Evolutionary conservation across 2,113 vertebrate species (phyloP).

Genomic region (Oncorhynchus masou): DNA sequence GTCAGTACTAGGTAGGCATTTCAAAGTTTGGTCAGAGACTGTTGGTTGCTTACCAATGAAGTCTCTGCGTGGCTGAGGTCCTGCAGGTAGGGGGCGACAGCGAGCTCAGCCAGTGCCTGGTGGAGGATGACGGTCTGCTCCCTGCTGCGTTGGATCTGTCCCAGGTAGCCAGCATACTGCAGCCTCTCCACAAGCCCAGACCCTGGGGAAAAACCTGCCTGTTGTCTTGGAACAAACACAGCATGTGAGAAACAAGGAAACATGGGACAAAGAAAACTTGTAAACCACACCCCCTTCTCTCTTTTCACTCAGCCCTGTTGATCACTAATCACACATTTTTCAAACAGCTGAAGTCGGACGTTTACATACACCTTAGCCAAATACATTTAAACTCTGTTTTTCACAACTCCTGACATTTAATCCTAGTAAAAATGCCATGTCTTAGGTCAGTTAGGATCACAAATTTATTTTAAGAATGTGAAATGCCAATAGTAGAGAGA

Average conservation of each 20-base stretch:
- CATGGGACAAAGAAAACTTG: not conserved
- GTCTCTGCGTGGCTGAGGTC: constrained; percentile 68
- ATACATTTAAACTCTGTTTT: no score
- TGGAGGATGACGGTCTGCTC: constrained; percentile 72
- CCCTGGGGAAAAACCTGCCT: constrained; percentile 58
- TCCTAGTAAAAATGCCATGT: no score
- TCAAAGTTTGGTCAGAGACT: no score
- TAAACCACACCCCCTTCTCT: not conserved
- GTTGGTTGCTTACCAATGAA: constrained; percentile 48
- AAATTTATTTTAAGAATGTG: no score
- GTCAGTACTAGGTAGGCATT: no score
- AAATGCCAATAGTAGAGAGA: no score
- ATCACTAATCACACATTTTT: not conserved
- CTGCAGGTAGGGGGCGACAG: constrained; percentile 74
- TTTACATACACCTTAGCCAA: no score
- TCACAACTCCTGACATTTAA: no score
- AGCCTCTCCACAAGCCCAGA: constrained; percentile 73
- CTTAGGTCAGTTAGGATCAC: no score
- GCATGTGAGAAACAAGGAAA: constrained; percentile 29
- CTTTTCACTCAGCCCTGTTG: not conserved
- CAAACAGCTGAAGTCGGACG: not conserved
- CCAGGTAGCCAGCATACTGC: constrained; percentile 70
- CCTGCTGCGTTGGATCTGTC: constrained; percentile 58
- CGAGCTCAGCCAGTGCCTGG: constrained; percentile 75
- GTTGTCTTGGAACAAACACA: not conserved